A percentile compares a stretch with the other conserved stretches of the same genome.
Conservation (phyloP, 2,797 vertebrate genomes). For the Hephaestus fuliginosus region DNA sequence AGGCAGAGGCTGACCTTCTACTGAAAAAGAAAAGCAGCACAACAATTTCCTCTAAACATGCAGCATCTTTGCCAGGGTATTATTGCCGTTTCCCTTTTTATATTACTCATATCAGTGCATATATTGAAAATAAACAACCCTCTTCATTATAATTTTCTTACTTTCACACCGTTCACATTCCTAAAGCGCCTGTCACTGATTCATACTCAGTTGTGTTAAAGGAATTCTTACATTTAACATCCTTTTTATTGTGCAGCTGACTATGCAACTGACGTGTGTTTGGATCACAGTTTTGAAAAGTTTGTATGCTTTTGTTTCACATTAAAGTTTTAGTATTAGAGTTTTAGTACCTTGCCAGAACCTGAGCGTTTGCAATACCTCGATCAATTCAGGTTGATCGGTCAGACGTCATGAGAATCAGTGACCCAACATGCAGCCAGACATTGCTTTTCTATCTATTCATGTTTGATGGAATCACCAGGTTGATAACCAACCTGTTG, state of each 20-base stretch:
- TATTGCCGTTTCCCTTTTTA: neutral
- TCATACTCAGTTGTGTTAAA: neutral
- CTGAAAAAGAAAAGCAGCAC: conserved; percentile 38
- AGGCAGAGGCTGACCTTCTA: conserved; percentile 51
- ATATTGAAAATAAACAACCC: neutral
- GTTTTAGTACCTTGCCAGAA: too few species aligned
- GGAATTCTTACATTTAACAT: neutral
- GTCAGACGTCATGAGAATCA: neutral
- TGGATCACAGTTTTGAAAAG: too few species aligned
- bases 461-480: neutral
- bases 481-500: neutral
- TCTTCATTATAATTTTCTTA: neutral
- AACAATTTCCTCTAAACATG: conserved; percentile 23
- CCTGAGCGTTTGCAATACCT: neutral
- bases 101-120: conserved; percentile 22
- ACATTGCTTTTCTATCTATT: neutral
- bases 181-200: neutral
- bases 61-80: neutral
- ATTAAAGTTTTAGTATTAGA: too few species aligned
- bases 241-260: neutral
- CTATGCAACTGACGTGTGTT: too few species aligned
- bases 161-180: neutral
- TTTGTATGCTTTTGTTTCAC: neutral
- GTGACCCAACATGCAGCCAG: neutral
- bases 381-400: neutral